phyloP scores from a whole-genome alignment of 2,797 vertebrate genomes.

The Bradypodion ventrale region DNA sequence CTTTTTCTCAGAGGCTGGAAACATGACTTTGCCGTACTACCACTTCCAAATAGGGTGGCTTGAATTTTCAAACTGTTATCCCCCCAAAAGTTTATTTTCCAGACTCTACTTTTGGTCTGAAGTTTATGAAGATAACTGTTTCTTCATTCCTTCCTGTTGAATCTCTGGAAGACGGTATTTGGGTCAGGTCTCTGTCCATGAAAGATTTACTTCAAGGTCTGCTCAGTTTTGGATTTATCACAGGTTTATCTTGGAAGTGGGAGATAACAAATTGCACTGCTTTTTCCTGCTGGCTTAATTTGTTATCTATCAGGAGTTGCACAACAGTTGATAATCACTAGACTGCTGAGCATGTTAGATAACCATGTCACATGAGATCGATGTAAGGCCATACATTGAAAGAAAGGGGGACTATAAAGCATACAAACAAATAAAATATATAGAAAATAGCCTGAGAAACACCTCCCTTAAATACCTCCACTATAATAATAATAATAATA shows the following conservation, averaged over 20 bases:
- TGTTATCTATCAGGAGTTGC: background rate
- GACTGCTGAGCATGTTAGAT: background rate
- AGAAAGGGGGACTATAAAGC: no score
- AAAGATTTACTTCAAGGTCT: background rate
- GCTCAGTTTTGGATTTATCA: background rate
- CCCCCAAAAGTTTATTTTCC: background rate
- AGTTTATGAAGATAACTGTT: background rate
- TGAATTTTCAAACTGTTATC: background rate
- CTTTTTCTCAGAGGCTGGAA: background rate
- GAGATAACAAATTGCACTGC: no score
- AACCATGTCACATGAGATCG: background rate
- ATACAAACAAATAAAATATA: no score
- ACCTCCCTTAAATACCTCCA: no score
- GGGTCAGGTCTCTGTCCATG: background rate
- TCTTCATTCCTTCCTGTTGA: background rate
- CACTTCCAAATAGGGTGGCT: background rate
- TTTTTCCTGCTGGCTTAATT: background rate
- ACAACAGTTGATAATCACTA: background rate
- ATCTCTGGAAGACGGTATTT: background rate
- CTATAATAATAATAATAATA: no score
- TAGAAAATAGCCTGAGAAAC: background rate
- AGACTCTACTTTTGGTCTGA: background rate
- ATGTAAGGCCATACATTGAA: background rate
- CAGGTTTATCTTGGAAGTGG: background rate
- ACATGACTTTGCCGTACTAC: background rate